A percentile compares a stretch with the other conserved stretches of the same genome.
Evolutionary conservation across 2,113 vertebrate genomes (phyloP).

Genomic region (Acanthochromis polyacanthus): DNA sequence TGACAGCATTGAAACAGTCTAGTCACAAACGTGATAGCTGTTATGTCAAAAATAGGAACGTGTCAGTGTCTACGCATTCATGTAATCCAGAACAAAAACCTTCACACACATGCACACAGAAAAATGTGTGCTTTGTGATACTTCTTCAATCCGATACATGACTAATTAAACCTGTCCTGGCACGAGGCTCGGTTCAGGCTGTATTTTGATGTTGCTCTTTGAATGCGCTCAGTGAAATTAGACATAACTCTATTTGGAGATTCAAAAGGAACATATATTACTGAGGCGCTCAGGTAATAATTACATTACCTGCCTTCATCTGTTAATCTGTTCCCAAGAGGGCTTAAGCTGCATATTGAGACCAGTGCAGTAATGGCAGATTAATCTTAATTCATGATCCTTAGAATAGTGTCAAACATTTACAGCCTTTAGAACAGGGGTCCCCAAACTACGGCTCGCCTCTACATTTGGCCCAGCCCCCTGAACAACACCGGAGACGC

Average conservation of each 20-base stretch:
- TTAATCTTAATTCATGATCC: slow-evolving; percentile 37
- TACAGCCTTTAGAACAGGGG: slow-evolving; percentile 13
- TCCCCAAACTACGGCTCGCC: too few species aligned
- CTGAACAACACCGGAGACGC: too few species aligned
- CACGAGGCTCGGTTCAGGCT: background rate
- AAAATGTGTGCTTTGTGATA: background rate
- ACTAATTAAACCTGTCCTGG: slow-evolving; percentile 5
- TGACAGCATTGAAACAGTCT: slow-evolving; percentile 14
- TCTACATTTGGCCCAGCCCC: too few species aligned
- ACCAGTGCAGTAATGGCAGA: background rate
- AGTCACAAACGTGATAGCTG: slow-evolving; percentile 28
- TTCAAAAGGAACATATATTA: slow-evolving; percentile 1
- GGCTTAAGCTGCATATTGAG: background rate
- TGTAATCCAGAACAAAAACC: background rate
- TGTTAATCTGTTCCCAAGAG: slow-evolving; percentile 2
- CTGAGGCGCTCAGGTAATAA: slow-evolving; percentile 7
- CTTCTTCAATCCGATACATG: background rate
- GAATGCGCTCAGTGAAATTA: background rate
- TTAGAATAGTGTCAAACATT: slow-evolving; percentile 26
- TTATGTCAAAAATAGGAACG: slow-evolving; percentile 24
- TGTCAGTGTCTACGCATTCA: background rate
- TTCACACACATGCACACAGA: background rate
- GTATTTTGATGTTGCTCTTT: background rate
- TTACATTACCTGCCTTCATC: slow-evolving; percentile 10
- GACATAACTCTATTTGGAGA: background rate